These are phyloP conservation scores for Sinopyrophorus schimmeli DNA, from an alignment of 2,888 invertebrate genomes.

Conservation along the genomic window DNA sequence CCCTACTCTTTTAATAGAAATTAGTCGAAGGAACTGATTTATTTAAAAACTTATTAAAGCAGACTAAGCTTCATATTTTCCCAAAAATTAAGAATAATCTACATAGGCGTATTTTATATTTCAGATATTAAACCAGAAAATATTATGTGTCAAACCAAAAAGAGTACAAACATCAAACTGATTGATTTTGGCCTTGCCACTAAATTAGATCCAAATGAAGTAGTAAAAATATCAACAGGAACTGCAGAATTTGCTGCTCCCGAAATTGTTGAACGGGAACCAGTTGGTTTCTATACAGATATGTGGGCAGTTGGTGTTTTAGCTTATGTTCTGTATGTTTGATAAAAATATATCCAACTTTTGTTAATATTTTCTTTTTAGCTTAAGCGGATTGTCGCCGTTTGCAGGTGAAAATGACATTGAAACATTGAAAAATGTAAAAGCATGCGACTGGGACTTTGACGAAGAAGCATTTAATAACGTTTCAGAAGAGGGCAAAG, in stretches of 20 bases:
- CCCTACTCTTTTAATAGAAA: no score
- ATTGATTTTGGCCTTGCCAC: constrained; percentile 99
- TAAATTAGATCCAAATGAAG: constrained; percentile 95
- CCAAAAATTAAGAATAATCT: no score
- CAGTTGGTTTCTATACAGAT: constrained; percentile 99
- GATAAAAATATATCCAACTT: background rate
- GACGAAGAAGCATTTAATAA: constrained; percentile 92
- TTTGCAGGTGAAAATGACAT: constrained; percentile 99
- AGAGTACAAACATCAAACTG: constrained; percentile 93
- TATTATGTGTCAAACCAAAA: constrained; percentile 98
- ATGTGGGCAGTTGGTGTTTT: constrained; percentile 99
- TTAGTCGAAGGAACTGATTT: no score
- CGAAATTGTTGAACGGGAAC: constrained; percentile 97
- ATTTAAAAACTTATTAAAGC: no score
- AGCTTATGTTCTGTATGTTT: constrained; percentile 91
- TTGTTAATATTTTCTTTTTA: constrained; percentile 46
- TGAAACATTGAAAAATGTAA: constrained; percentile 97
- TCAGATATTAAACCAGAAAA: constrained; percentile 94
- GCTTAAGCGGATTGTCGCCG: constrained; percentile 95
- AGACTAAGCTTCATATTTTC: no score
- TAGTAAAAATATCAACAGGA: constrained; percentile 98
- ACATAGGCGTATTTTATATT: constrained; percentile 2
- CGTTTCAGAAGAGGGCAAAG: constrained; percentile 96
- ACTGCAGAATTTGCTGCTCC: constrained; percentile 99
- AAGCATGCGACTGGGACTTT: constrained; percentile 99